Percentiles rank a stretch among this genome's conserved stretches.
These are phyloP conservation scores for Ictidomys tridecemlineatus DNA, from an alignment of 2,113 vertebrate species.

Conservation along the genomic window DNA sequence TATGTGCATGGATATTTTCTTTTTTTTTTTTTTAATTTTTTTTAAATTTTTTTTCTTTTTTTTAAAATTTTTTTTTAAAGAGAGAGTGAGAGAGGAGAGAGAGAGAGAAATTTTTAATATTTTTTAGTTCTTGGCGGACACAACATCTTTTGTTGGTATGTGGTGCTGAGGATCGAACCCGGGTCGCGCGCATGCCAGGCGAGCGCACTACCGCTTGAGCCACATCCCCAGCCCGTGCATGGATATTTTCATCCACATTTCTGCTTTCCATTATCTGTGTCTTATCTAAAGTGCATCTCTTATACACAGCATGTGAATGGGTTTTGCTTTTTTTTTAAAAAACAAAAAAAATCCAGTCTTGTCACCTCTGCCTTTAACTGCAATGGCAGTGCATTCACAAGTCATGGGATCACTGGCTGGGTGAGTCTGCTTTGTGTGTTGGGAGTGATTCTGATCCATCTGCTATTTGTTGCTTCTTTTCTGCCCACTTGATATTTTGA, in stretches of 20 bases:
- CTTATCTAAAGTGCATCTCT: background rate
- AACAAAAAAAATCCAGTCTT: background rate
- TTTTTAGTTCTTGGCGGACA: too few relatives aligned
- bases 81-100: too few relatives aligned
- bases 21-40: too few relatives aligned
- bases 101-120: too few relatives aligned
- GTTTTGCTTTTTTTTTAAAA: background rate
- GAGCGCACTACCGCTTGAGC: too few relatives aligned
- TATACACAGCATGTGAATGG: background rate
- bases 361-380: background rate
- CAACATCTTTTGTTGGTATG: too few relatives aligned
- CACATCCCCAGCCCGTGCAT: too few relatives aligned
- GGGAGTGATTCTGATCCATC: background rate
- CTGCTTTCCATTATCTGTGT: background rate
- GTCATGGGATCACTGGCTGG: background rate
- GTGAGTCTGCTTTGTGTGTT: background rate
- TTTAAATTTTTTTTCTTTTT: too few relatives aligned
- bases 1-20: background rate
- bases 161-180: too few relatives aligned
- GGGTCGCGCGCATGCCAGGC: too few relatives aligned
- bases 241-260: background rate
- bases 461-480: background rate
- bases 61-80: too few relatives aligned
- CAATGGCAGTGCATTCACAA: background rate
- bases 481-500: conserved; percentile 6